phyloP scores from a whole-genome alignment of 2,888 invertebrate genomes.

The Agonopterix subpropinquella region DNA sequence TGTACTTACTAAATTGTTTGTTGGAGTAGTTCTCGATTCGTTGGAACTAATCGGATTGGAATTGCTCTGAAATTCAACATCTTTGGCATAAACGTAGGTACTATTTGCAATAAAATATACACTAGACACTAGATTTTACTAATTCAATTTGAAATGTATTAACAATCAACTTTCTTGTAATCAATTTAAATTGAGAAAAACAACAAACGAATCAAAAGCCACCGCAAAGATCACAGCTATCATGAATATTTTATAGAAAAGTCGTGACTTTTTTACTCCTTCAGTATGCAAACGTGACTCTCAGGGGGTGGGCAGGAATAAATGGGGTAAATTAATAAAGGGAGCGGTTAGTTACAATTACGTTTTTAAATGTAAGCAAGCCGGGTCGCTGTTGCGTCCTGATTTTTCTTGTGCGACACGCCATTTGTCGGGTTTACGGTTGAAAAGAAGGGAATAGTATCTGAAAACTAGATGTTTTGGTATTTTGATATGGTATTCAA shows the following conservation, averaged over 20 bases:
- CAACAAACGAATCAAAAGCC: constrained; percentile 26
- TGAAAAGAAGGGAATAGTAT: constrained; percentile 20
- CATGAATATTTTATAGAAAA: constrained; percentile 62
- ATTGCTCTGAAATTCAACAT: constrained; percentile 6
- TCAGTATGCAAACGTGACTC: constrained; percentile 44
- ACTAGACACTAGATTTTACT: too few relatives aligned
- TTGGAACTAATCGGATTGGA: constrained; percentile 5
- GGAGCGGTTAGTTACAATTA: constrained; percentile 74
- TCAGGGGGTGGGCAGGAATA: constrained; percentile 47
- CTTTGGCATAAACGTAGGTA: not conserved
- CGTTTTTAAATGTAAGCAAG: constrained; percentile 73
- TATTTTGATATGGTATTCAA: too few relatives aligned
- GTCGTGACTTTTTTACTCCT: constrained; percentile 41
- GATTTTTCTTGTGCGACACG: constrained; percentile 71
- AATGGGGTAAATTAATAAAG: constrained; percentile 73
- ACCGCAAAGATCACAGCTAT: constrained; percentile 23
- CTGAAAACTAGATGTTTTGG: constrained; percentile 13
- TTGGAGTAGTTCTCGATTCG: constrained; percentile 6
- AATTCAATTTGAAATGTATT: too few relatives aligned
- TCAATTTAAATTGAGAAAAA: constrained; percentile 16
- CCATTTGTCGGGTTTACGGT: constrained; percentile 50
- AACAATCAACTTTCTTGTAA: too few relatives aligned
- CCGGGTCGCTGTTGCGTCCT: constrained; percentile 60
- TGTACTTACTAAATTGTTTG: constrained; percentile 7
- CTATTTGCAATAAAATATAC: too few relatives aligned